Conservation (phyloP, 2,888 invertebrate species). For the Thysanoteuthis rhombus region DNA sequence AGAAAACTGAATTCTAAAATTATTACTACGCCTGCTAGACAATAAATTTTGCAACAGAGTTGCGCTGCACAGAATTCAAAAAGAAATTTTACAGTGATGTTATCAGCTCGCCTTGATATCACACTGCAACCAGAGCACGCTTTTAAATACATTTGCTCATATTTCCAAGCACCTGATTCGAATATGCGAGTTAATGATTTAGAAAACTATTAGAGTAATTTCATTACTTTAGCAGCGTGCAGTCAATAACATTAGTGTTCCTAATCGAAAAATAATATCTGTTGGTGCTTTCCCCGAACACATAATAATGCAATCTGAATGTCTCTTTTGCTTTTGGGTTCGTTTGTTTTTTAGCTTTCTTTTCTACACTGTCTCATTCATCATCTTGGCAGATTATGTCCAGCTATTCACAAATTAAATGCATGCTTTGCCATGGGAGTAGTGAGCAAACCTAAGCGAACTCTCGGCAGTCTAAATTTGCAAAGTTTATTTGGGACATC, state of each 20-base stretch:
- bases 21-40: not conserved
- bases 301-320: not conserved
- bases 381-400: not conserved
- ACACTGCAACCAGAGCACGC: not conserved
- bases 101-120: not conserved
- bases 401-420: not conserved
- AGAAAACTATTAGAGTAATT: not conserved
- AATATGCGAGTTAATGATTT: not conserved
- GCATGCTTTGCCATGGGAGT: not conserved
- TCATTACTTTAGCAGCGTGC: not conserved
- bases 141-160: not conserved
- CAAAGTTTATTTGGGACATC: no score
- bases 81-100: not conserved
- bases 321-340: not conserved
- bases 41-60: not conserved
- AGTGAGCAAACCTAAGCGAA: no score
- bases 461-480: no score
- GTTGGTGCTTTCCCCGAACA: not conserved
- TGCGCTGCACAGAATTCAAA: not conserved
- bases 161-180: not conserved
- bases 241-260: not conserved
- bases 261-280: not conserved
- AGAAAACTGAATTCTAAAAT: not conserved
- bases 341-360: not conserved
- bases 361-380: not conserved